phyloP scores from a whole-genome alignment of 2,888 invertebrate genomes.

The Muschampia plurimacula region DNA sequence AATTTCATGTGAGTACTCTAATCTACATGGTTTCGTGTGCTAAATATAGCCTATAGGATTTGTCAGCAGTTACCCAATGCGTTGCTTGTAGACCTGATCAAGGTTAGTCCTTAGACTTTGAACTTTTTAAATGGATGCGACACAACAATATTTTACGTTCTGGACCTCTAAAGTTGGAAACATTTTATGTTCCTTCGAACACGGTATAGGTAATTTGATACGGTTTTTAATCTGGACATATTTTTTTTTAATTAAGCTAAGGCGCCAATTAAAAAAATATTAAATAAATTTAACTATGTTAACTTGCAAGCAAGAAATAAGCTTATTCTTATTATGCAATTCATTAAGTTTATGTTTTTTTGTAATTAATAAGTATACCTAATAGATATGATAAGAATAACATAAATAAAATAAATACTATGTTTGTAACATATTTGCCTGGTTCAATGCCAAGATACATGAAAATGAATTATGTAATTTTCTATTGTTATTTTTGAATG shows the following conservation, averaged over 20 bases:
- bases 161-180: neutral
- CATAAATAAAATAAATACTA: neutral
- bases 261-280: neutral
- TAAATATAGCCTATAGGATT: slow-evolving; percentile 40
- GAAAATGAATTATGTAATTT: slow-evolving; percentile 27
- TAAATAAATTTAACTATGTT: neutral
- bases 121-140: slow-evolving; percentile 29
- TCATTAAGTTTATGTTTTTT: neutral
- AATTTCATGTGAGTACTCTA: slow-evolving; percentile 17
- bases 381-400: neutral
- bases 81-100: slow-evolving; percentile 41
- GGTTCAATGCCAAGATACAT: slow-evolving; percentile 19
- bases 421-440: neutral
- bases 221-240: neutral
- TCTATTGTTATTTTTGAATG: neutral
- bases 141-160: neutral
- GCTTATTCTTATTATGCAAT: neutral
- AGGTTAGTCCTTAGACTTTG: slow-evolving; percentile 55
- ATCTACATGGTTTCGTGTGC: slow-evolving; percentile 27
- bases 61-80: slow-evolving; percentile 8
- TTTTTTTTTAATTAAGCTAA: neutral
- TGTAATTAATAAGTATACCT: too few species aligned
- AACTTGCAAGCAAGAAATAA: neutral
- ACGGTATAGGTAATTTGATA: neutral
- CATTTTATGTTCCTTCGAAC: neutral